Base-by-base conservation (phyloP, 2,888 invertebrate species). In the Cyclophora albipunctata region DNA sequence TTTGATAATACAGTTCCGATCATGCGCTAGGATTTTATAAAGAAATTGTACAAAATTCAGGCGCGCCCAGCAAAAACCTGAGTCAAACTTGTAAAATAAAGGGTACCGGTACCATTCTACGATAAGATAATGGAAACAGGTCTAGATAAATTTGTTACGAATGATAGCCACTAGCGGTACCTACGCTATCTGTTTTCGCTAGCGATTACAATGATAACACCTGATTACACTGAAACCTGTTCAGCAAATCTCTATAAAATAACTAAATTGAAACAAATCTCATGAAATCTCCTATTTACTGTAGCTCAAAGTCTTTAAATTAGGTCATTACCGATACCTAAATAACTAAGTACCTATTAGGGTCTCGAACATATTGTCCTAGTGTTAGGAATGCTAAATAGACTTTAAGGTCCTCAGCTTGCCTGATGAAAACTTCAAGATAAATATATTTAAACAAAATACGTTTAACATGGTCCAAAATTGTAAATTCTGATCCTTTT, bases 121-220 rank as follows among this genome's bases (percentile, higher is more conserved):
- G 88, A 88, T 87, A 86, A 88, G 88, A 88, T 88, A 87, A 79
- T 79, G 71, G 59, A 81, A 86, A 71, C 84, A 83, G 87, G 87
- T 85, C 87, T 87, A 87, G 88, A 87, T 87, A 88, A 86, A 84
- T 82, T 84, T 66, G 75, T 77, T 75, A 67, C 78, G 63, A 73
- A 75, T 74, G 83, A 81, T 81, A 81, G 71, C 71, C 71, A 62
- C 68, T 66, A 66, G 64, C 58, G 58, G 54, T 58, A 55, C 54
- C 50, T 46, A 47, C 59, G 59, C 66, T 78, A 79, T 82, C 76
- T 74, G 64, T 80, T 81, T 82, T 84, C 64, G 72, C 74, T 67
- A 61, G 75, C 69, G 85, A 84, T 84, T 85, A 84, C 74, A 55
- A 54, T 52, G 84, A 83, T 84, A 83, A 67, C 66, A 63, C 57